Conservation (phyloP, 2,888 invertebrate species). For the Agrilus biguttatus region DNA sequence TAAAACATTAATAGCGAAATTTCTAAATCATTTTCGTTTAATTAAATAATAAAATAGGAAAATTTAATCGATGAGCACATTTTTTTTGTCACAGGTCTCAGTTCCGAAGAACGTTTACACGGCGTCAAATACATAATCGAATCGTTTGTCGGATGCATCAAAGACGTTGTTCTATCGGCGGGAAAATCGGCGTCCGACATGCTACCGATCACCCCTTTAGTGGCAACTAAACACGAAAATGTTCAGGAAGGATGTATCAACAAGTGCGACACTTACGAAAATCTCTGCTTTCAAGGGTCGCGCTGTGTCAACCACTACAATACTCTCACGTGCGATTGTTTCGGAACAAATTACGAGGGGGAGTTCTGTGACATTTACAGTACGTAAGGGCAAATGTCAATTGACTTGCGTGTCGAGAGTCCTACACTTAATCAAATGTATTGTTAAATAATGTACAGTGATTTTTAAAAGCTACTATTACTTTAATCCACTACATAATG, state of each 20-base stretch:
- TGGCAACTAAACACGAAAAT: constrained; percentile 79
- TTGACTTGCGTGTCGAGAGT: too few species aligned
- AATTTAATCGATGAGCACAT: too few species aligned
- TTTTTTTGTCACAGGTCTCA: constrained; percentile 44
- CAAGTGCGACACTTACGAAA: constrained; percentile 65
- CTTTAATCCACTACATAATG: too few species aligned
- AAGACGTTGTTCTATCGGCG: constrained; percentile 72
- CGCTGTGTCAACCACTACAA: constrained; percentile 87
- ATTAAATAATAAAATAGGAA: too few species aligned
- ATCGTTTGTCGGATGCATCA: constrained; percentile 84
- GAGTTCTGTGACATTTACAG: constrained; percentile 84
- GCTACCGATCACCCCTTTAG: constrained; percentile 64
- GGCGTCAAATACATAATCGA: constrained; percentile 87
- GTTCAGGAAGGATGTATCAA: constrained; percentile 80
- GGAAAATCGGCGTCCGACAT: constrained; percentile 76
- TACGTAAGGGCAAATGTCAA: constrained; percentile 33
- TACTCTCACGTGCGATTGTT: constrained; percentile 81
- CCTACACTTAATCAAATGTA: too few species aligned
- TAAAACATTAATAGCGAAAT: too few species aligned
- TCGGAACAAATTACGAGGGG: constrained; percentile 83
- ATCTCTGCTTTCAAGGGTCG: constrained; percentile 77
- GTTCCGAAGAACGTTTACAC: constrained; percentile 75
- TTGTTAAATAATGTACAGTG: too few species aligned
- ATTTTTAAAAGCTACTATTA: too few species aligned
- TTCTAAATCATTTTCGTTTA: too few species aligned